Conservation (phyloP, 35 echinoderm and acorn worm genomes). For the Stichopus chloronotus region DNA sequence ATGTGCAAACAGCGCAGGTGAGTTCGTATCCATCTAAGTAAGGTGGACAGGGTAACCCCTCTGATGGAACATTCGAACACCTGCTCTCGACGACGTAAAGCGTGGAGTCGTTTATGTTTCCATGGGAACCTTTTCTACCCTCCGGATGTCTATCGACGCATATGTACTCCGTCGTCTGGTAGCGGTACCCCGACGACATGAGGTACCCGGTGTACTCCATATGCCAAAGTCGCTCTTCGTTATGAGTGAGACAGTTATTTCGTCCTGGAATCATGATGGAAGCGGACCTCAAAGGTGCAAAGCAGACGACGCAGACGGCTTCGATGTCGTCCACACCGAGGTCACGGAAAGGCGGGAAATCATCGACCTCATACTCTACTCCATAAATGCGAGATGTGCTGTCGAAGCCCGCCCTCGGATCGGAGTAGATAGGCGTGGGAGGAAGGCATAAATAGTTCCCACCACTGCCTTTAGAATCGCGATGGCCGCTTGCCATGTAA, state of each 20-base stretch:
- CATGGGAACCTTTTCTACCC: not conserved
- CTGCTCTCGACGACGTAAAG: constrained; percentile 43
- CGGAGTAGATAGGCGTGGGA: not conserved
- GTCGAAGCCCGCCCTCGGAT: not conserved
- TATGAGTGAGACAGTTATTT: not conserved
- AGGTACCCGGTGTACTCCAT: constrained; percentile 49
- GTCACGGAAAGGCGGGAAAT: constrained; percentile 16
- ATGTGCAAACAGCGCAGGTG: constrained; percentile 50
- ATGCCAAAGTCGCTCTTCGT: not conserved
- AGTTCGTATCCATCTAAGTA: constrained; percentile 56
- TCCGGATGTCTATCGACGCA: constrained; percentile 45
- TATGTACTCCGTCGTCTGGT: constrained; percentile 45
- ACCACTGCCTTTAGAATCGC: constrained; percentile 16
- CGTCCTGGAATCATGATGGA: constrained; percentile 21
- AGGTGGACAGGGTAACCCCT: constrained; percentile 51
- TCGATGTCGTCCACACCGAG: not conserved
- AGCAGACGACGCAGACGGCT: constrained; percentile 1
- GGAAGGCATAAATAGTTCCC: constrained; percentile 48
- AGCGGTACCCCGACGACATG: constrained; percentile 6
- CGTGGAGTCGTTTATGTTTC: constrained; percentile 42
- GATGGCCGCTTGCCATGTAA: not conserved
- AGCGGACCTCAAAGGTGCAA: not conserved
- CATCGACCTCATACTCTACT: constrained; percentile 16
- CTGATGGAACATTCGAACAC: not conserved
- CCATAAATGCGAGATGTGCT: constrained; percentile 8